Base-by-base conservation (phyloP, 2,113 vertebrate genomes). In the Phalacrocorax brasilianus region DNA sequence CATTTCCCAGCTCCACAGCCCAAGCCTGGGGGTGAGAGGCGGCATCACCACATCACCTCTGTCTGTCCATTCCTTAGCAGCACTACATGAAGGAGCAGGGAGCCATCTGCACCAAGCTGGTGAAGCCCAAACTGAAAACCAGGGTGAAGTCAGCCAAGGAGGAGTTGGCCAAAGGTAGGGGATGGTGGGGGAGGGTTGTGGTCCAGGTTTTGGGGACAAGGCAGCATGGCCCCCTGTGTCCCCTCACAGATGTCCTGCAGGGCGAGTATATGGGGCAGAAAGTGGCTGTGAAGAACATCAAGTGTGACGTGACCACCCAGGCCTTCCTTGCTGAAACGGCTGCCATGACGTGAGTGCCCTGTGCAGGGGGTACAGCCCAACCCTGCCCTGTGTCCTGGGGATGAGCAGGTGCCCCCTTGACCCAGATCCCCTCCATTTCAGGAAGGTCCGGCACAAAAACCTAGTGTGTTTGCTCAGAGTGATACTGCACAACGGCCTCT, bases 201-300 rank as follows among this genome's bases (percentile, higher is more conserved):
- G 32, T 32, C 56, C 2, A 9, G 13, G 4, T 49, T 75, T 62
- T 42, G 53, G 58, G 62, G 49, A 40, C 53, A 65, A 52, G 2
- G 32, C 15, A 55, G 50, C 8, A 35, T 35, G 35, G 35, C 35
- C 35, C 35, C 35, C 42, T 12, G 0, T 3, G 1, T 24, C 79
- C 21, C 73, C 72, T 77, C 58, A 5, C 92, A 99, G 99, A 98
- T 9, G 99, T 99, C 45, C 98, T 98, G 76, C 97, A 98, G 96
- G 99, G 99, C 0, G 98, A 99, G 35, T 99, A 99, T 58, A 98
- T 99, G 97, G 98, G 98, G 61, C 99, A 99, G 97, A 98, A 98
- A 89, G 99, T 99, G 97, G 99, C 99, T 0, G 98, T 99, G 82
- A 99, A 99, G 98, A 99, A 98, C 95, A 98, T 99, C 85, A 99